Base-by-base conservation (phyloP, 2,797 vertebrate genomes). In the Schizothorax lantsangensis region DNA sequence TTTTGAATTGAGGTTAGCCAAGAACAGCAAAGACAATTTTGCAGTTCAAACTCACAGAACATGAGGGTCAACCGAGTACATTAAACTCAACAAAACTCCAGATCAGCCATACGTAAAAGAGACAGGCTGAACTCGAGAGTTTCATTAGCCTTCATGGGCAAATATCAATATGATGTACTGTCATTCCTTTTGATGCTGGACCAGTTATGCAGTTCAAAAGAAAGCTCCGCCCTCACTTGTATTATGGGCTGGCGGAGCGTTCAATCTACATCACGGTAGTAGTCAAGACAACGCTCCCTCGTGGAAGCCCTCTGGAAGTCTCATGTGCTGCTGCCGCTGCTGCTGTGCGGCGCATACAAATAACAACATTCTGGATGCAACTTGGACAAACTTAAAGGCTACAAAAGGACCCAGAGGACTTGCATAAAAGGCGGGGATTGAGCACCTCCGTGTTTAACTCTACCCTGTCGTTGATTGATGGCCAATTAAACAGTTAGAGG, bases 401-500 rank as follows among this genome's bases (percentile, higher is more conserved):
- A 92, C 89, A 86, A 93, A 90, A 90, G 91, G 91, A 91, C 94
- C 94, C 93, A 85, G 89, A 94, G 94, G 94, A 95, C 88, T 86
- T 91, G 92, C 92, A 92, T 94, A 94, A 95, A 94, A 93, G 94
- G 93, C 92, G 90, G 90, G 92, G 92, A 92, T 92, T 87, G 92
- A 95, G 94, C 93, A 94, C 94, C 94, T 92, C 93, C 89, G 89
- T 93, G 92, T 93, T 95, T 93, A 93, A 93, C 92, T 91, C 93
- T 93, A 92, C 91, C 86, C 88, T 90, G 93, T 93, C 94, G 92
- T 90, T 95, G 95, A 96, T 91, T 95, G 95, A 96, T 96, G 92
- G 95, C 93, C 94, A 96, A 95, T 96, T 95, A 95, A 93, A 93
- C 91, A 93, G 92, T 95, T 92, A 92, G 88, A 92, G 92, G 81